Conservation (phyloP, 2,888 invertebrate genomes). For the Tholera decimalis region DNA sequence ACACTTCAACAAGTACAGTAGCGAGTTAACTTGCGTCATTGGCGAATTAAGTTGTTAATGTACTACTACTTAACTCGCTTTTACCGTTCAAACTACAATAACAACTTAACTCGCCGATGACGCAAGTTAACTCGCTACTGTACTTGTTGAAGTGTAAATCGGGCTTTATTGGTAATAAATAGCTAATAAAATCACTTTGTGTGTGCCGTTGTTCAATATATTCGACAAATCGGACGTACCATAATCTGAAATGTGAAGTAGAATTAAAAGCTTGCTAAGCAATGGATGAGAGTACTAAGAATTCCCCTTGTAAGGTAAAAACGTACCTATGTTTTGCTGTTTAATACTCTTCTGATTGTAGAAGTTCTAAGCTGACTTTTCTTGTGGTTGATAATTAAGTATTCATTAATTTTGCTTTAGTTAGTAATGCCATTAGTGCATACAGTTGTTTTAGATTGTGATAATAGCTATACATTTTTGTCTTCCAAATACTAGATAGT, state of each 20-base stretch:
- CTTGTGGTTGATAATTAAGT: constrained; percentile 58
- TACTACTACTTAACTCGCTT: too few relatives aligned
- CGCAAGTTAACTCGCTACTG: too few relatives aligned
- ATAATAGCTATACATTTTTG: constrained; percentile 50
- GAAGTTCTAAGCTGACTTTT: constrained; percentile 64
- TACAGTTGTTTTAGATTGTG: constrained; percentile 55
- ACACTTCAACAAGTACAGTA: too few relatives aligned
- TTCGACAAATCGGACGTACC: constrained; percentile 78
- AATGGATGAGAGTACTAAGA: constrained; percentile 89
- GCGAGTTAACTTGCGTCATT: too few relatives aligned
- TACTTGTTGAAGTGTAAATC: too few relatives aligned
- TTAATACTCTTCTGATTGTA: constrained; percentile 69
- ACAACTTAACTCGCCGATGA: too few relatives aligned
- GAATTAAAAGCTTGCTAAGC: constrained; percentile 80
- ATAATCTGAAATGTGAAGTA: constrained; percentile 87
- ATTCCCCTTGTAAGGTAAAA: constrained; percentile 90
- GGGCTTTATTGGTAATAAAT: constrained; percentile 87
- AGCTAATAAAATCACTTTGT: constrained; percentile 85
- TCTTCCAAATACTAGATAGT: constrained; percentile 42
- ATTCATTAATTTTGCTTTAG: constrained; percentile 59
- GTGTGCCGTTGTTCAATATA: constrained; percentile 82
- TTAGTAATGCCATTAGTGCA: constrained; percentile 61
- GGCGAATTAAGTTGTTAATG: too few relatives aligned
- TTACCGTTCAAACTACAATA: too few relatives aligned
- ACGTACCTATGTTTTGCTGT: constrained; percentile 78